Evolutionary conservation across 2,113 vertebrate genomes (phyloP).

Genomic region (Hippocampus barbouri): DNA sequence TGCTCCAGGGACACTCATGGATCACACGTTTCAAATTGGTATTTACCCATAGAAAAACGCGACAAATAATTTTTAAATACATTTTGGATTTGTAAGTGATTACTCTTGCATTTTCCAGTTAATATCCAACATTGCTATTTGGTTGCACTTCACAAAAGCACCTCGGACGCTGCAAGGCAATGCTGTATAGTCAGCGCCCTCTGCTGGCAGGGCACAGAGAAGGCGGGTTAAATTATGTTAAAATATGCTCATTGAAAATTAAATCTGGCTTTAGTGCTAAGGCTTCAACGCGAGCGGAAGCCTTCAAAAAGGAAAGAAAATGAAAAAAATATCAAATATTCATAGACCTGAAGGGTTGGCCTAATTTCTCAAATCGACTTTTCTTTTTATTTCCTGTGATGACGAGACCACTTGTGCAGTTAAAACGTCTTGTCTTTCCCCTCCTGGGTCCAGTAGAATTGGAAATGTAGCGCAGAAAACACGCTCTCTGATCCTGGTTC

Average conservation of each 20-base stretch:
- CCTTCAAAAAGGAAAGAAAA: not conserved
- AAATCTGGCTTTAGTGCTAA: not conserved
- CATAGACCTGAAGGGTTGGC: not conserved
- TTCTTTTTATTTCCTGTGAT: slow-evolving; percentile 18
- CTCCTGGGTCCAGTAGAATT: slow-evolving; percentile 13
- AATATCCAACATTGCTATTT: slow-evolving; percentile 13
- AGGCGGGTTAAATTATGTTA: not conserved
- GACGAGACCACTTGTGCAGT: slow-evolving; percentile 15
- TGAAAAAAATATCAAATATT: not conserved
- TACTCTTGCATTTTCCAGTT: not conserved
- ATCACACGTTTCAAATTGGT: not conserved
- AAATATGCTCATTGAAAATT: not conserved
- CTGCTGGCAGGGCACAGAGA: slow-evolving; percentile 65
- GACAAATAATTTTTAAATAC: not conserved
- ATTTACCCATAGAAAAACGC: not conserved
- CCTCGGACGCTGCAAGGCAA: slow-evolving; percentile 50
- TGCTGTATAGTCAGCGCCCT: slow-evolving; percentile 57
- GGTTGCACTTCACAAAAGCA: slow-evolving; percentile 47
- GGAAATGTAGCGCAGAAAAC: slow-evolving; percentile 38
- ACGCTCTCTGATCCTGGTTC: slow-evolving; percentile 32
- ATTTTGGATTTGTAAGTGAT: not conserved
- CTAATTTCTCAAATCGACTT: not conserved
- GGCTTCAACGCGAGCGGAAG: not conserved
- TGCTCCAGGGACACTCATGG: slow-evolving; percentile 8
- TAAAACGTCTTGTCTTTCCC: slow-evolving; percentile 29